A percentile compares a stretch with the other conserved stretches of the same genome.
phyloP scores from a whole-genome alignment of 2,113 vertebrate species.

The Clarias gariepinus region DNA sequence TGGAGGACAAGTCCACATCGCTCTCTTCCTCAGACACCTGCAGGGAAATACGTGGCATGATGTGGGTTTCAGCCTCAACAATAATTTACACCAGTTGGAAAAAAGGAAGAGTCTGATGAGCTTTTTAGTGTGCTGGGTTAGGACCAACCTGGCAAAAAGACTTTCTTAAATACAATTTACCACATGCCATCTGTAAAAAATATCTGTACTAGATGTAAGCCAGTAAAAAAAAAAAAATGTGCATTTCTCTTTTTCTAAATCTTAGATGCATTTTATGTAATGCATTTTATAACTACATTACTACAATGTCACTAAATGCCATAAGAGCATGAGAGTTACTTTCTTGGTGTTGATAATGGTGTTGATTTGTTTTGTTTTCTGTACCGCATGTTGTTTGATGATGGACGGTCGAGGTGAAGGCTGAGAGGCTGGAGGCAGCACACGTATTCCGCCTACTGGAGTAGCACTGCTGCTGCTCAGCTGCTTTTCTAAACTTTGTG shows the following conservation, averaged over 20 bases:
- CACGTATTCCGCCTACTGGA: constrained; percentile 51
- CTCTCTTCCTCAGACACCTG: constrained; percentile 63
- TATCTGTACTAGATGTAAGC: neutral
- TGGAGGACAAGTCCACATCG: constrained; percentile 66
- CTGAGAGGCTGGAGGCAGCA: neutral
- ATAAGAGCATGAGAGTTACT: neutral
- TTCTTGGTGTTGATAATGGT: neutral
- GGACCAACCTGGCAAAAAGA: neutral
- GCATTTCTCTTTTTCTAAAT: neutral
- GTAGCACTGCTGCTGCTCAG: constrained; percentile 49
- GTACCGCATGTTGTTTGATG: constrained; percentile 39
- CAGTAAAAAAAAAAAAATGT: neutral
- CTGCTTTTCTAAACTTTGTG: constrained; percentile 61
- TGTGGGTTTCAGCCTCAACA: neutral
- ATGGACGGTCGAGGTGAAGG: constrained; percentile 21
- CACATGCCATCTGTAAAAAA: neutral
- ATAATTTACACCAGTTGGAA: neutral
- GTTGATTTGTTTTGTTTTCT: neutral
- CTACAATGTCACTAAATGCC: neutral
- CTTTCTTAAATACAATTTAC: neutral
- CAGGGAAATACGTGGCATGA: neutral
- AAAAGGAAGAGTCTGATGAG: neutral
- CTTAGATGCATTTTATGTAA: neutral
- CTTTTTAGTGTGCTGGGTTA: neutral
- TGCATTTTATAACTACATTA: neutral